phyloP scores from a whole-genome alignment of 2,888 invertebrate species.

The Fissipunctia ypsillon region DNA sequence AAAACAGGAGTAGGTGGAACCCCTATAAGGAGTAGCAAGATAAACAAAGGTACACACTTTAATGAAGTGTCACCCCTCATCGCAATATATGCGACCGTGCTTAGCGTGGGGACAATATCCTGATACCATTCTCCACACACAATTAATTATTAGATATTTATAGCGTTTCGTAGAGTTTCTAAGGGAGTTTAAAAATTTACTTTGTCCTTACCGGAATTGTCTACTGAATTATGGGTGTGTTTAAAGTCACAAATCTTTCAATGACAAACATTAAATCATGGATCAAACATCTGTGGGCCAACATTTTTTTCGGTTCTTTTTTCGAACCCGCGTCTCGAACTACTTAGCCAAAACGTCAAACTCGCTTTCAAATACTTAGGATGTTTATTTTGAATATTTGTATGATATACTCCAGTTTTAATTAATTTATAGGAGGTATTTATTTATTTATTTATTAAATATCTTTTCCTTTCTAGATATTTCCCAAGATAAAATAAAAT shows the following conservation, averaged over 20 bases:
- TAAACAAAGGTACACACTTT: slow-evolving; percentile 43
- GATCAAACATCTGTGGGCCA: slow-evolving; percentile 1
- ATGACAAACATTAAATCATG: slow-evolving; percentile 6
- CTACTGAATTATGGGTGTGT: neutral
- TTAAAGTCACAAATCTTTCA: slow-evolving; percentile 10
- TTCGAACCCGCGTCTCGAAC: neutral
- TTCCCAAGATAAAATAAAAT: too few relatives aligned
- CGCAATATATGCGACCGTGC: slow-evolving; percentile 35
- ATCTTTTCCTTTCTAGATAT: neutral
- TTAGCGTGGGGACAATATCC: slow-evolving; percentile 41
- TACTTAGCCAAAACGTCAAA: neutral
- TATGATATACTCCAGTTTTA: neutral
- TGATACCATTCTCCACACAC: slow-evolving; percentile 10
- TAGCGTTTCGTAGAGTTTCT: slow-evolving; percentile 14
- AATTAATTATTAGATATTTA: slow-evolving; percentile 53
- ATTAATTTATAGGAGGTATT: neutral
- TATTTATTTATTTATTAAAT: neutral
- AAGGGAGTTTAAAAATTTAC: slow-evolving; percentile 21
- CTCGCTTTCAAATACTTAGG: too few relatives aligned
- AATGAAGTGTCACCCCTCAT: slow-evolving; percentile 58
- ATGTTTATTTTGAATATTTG: neutral
- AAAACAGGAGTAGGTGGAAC: neutral
- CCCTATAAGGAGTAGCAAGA: slow-evolving; percentile 8
- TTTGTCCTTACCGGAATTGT: neutral
- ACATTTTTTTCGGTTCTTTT: neutral